Evolutionary conservation across 2,113 vertebrate genomes (phyloP).

Genomic region (Ifrita kowaldi): DNA sequence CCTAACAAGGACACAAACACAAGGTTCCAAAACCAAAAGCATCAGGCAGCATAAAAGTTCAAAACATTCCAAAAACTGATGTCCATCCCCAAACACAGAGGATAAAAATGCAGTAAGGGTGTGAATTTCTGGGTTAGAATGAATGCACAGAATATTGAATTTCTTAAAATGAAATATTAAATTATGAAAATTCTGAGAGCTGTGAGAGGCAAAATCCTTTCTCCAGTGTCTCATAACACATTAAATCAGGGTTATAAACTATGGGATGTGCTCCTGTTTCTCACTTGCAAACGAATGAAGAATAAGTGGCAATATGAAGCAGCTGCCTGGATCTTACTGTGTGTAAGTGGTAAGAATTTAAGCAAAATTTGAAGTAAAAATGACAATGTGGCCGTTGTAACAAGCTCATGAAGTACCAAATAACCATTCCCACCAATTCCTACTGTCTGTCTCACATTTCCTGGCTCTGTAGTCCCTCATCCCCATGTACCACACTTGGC

Average conservation of each 20-base stretch:
- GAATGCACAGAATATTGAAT: background rate
- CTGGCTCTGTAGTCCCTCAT: background rate
- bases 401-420: accelerated
- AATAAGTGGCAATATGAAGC: background rate
- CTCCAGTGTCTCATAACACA: background rate
- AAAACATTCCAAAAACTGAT: background rate
- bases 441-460: background rate
- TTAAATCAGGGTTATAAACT: background rate
- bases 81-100: background rate
- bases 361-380: background rate
- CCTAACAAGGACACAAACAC: background rate
- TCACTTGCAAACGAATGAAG: background rate
- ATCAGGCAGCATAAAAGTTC: background rate
- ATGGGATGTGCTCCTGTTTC: background rate
- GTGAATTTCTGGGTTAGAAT: accelerated
- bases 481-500: background rate
- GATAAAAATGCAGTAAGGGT: background rate
- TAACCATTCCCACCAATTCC: accelerated
- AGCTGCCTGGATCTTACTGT: background rate
- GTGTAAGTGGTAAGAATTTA: background rate
- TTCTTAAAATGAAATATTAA: background rate
- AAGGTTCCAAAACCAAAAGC: background rate
- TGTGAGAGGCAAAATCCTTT: background rate
- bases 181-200: background rate
- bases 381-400: background rate